Conservation (phyloP, 2,888 invertebrate species). For the Sinelater perroti region DNA sequence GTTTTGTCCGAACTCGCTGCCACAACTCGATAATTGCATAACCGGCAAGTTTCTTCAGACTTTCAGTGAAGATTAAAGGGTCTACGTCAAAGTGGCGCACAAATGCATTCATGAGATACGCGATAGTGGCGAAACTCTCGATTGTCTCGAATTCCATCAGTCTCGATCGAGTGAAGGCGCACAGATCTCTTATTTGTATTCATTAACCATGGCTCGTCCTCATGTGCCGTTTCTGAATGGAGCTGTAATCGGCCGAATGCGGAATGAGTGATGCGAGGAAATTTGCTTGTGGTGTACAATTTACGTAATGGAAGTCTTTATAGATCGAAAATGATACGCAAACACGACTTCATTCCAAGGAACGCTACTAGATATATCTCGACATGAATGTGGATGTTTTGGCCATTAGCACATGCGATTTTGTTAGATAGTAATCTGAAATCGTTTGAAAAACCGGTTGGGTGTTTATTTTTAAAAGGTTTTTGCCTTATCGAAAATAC, state of each 20-base stretch:
- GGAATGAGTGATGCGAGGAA: too few relatives aligned
- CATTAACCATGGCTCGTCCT: neutral
- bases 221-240: neutral
- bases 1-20: neutral
- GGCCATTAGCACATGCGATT: too few relatives aligned
- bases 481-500: too few relatives aligned
- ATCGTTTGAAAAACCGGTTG: too few relatives aligned
- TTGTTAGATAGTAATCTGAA: too few relatives aligned
- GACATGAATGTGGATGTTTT: too few relatives aligned
- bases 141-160: conserved; percentile 5
- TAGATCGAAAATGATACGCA: too few relatives aligned
- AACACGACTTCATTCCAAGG: too few relatives aligned
- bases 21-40: conserved; percentile 13
- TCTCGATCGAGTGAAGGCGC: neutral
- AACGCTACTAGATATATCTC: too few relatives aligned
- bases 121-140: neutral
- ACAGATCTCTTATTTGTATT: neutral
- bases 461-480: too few relatives aligned
- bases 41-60: conserved; percentile 1
- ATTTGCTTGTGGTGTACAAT: too few relatives aligned
- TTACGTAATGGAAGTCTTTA: too few relatives aligned
- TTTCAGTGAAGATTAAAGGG: conserved; percentile 9
- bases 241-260: neutral
- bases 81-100: conserved; percentile 1
- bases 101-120: conserved; percentile 7